Conservation (phyloP, 2,797 vertebrate species). For the Neosilurus hyrtlii region DNA sequence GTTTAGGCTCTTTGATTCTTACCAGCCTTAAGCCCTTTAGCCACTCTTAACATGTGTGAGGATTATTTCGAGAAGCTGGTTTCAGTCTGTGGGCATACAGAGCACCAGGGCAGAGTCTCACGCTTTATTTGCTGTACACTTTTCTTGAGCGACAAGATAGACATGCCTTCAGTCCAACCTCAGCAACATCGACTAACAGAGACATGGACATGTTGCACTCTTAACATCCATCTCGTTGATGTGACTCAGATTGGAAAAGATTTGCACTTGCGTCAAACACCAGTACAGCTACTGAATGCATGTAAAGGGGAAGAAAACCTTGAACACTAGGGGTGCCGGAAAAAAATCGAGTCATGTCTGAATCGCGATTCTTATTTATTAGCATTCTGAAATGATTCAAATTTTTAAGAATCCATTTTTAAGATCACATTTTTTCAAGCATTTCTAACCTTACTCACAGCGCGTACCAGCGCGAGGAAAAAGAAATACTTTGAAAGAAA, state of each 20-base stretch:
- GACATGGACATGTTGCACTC: not conserved
- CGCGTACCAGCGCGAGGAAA: too few relatives aligned
- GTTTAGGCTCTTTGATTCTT: not conserved
- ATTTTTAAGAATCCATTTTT: too few relatives aligned
- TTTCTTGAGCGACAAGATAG: conserved; percentile 5
- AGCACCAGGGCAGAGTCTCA: conserved; percentile 12
- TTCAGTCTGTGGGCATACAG: not conserved
- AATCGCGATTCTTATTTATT: too few relatives aligned
- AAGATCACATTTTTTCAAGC: too few relatives aligned
- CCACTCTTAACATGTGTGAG: not conserved
- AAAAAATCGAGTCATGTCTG: too few relatives aligned
- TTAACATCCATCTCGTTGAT: not conserved
- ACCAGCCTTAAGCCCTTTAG: not conserved
- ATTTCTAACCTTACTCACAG: too few relatives aligned
- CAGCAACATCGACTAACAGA: not conserved
- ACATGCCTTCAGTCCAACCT: not conserved
- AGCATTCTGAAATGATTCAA: too few relatives aligned
- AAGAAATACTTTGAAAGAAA: too few relatives aligned
- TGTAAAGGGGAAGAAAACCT: too few relatives aligned
- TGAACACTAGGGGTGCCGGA: not conserved
- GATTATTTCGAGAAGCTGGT: conserved; percentile 7
- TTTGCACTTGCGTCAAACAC: not conserved
- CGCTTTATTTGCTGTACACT: not conserved
- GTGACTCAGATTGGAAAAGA: not conserved
- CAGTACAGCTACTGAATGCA: not conserved